Evolutionary conservation across 2,888 invertebrate genomes (phyloP), one percentile per base, ranked within the genome.

Genomic region (Resseliella maxima): DNA sequence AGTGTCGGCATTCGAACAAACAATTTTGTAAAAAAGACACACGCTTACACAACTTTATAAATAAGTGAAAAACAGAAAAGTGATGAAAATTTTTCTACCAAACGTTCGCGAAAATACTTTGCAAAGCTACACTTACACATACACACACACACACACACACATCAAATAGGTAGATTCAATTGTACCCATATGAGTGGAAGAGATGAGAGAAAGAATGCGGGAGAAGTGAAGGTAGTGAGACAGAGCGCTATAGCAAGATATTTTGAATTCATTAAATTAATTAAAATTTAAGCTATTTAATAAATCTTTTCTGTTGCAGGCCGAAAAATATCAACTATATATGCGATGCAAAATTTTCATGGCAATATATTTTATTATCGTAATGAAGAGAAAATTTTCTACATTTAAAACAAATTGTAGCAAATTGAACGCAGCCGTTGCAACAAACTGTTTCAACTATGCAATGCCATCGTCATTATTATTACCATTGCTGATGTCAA

Each of bases 221-320:
- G 18, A 35, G 59, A 2, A 24, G 24, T 27, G 59, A 27, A 27
- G 46, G 18, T 8, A 72, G 31, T 15, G 35, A 72, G 72, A 12
- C 31, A 72, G 35, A 31, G 72, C 18, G 59, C 59, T 24, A 50
- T 2, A 50, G 46, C 5, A 8, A 72, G 83, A 83, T 38, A 83
- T 83, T 83, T 83, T 83, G 38, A 83, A 83, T 83, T 83, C 38
- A 83, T 83, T 83, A 38, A 83, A 83, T 83, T 83, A 83, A 83
- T 83, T 83, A 83, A 83, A 83, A 38, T 83, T 83, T 38, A n/a
- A 83, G 83, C 83, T 38, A 83, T 83, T 83, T 83, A 83, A 83
- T 83, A 38, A 83, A 83, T 83, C 83, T 83, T 64, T 50, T n/a
- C 41, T 1, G n/a, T 21, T 38, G 38, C 83, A 83, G n/a, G 38